A percentile compares a stretch with the other conserved stretches of the same genome.
These are phyloP conservation scores for Ornithoptera priamus DNA, from an alignment of 2,888 invertebrate species.

Conservation along the genomic window DNA sequence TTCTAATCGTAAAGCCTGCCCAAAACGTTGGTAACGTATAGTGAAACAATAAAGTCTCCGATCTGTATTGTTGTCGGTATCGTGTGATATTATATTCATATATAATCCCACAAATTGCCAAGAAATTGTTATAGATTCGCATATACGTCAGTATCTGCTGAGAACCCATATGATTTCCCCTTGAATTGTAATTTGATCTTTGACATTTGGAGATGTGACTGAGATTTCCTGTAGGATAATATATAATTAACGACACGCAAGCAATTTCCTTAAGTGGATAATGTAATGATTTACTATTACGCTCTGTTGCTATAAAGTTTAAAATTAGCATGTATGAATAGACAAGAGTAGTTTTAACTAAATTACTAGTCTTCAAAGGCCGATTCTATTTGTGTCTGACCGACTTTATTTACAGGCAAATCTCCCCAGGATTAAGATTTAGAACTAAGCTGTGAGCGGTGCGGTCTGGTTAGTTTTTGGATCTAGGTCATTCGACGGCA, in stretches of 20 bases:
- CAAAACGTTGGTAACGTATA: constrained; percentile 60
- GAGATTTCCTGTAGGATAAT: constrained; percentile 1
- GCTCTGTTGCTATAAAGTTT: background rate
- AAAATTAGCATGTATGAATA: background rate
- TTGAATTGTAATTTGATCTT: constrained; percentile 38
- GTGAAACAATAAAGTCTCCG: constrained; percentile 59
- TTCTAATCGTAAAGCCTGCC: constrained; percentile 66
- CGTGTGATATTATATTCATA: constrained; percentile 46
- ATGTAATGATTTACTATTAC: background rate
- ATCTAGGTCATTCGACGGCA: constrained; percentile 67
- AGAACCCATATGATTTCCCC: constrained; percentile 8
- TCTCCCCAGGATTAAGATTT: constrained; percentile 42
- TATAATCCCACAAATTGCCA: constrained; percentile 39
- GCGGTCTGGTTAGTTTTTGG: constrained; percentile 54
- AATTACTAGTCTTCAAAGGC: background rate
- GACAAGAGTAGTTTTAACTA: background rate
- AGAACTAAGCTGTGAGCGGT: constrained; percentile 40
- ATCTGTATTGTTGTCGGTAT: constrained; percentile 54
- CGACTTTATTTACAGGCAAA: constrained; percentile 31
- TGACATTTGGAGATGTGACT: constrained; percentile 22
- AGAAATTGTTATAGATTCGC: constrained; percentile 43
- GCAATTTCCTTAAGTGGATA: background rate
- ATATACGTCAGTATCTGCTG: background rate
- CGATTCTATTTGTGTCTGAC: constrained; percentile 31
- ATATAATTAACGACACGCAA: background rate